Evolutionary conservation across 2,113 vertebrate genomes (phyloP), one percentile per base, ranked within the genome.

Genomic region (Setophaga kirtlandii): DNA sequence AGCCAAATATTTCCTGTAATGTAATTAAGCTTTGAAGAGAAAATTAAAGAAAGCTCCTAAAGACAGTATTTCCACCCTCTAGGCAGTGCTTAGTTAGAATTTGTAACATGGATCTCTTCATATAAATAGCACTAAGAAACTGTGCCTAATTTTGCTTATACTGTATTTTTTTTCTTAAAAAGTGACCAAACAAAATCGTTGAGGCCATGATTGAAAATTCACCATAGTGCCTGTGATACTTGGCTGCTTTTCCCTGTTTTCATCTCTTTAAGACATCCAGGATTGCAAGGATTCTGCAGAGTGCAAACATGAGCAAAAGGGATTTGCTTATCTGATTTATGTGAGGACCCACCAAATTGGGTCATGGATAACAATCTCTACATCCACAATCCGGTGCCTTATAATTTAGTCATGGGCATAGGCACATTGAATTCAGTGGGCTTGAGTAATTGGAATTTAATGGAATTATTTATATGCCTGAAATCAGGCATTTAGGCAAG

Each of bases 1-100:
- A 69, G 90, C 88, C 96, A 97, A 97, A 96, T 91, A 96, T 84
- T 96, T 96, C 90, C 95, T 96, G 69, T 75, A 88, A 92, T 86
- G 49, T 79, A 93, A 88, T 96, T 94, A 96, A 96, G 22, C 33
- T 77, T 71, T 83, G 62, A 93, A 63, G 33, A 73, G 63, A 83
- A 94, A 93, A 89, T 85, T 58, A 79, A 81, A 82, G 55, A 56
- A 87, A 69, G 19, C 10, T 65, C 42, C 80, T 63, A 22, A 71
- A 53, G 87, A 46, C 8, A 42, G n/a, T 58, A 75, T 89, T 79
- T 67, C 25, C 4, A 65, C 19, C 5, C 4, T 55, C 28, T 35
- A 33, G 47, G 23, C 20, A 41, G 14, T 64, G 25, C 49, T 83
- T 49, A 58, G 73, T 44, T 62, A 39, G n/a, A 50, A 75, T 74